phyloP scores from a whole-genome alignment of 2,113 vertebrate species.

The Oncorhynchus masou region DNA sequence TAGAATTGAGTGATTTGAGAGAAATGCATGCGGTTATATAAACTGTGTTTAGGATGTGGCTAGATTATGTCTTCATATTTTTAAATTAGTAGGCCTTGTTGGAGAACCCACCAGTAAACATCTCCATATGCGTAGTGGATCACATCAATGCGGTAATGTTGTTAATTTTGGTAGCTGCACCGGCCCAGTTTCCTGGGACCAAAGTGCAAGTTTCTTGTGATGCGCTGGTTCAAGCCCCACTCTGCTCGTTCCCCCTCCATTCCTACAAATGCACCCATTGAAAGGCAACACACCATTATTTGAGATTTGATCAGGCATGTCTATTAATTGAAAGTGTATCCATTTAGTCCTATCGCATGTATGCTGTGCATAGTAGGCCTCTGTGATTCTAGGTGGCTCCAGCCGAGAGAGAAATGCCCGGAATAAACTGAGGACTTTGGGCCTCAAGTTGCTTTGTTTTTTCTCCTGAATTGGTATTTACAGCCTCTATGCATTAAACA shows the following conservation, averaged over 20 bases:
- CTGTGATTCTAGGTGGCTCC: constrained; percentile 64
- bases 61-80: no score
- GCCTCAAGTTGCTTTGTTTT: constrained; percentile 67
- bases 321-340: background rate
- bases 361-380: constrained; percentile 5
- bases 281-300: no score
- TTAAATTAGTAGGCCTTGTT: no score
- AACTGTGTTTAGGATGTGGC: no score
- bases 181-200: constrained; percentile 43
- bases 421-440: constrained; percentile 71
- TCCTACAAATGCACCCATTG: no score
- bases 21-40: no score
- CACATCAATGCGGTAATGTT: background rate
- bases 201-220: constrained; percentile 64
- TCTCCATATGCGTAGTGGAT: background rate
- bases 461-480: constrained; percentile 55
- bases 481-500: constrained; percentile 25
- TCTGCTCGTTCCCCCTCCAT: no score
- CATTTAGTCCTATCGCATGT: background rate
- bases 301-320: no score
- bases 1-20: no score
- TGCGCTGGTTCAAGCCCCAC: background rate
- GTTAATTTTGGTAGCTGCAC: constrained; percentile 11
- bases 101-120: background rate
- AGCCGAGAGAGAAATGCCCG: constrained; percentile 69